phyloP scores from a whole-genome alignment of 2,888 invertebrate genomes.

The Candidula unifasciata region DNA sequence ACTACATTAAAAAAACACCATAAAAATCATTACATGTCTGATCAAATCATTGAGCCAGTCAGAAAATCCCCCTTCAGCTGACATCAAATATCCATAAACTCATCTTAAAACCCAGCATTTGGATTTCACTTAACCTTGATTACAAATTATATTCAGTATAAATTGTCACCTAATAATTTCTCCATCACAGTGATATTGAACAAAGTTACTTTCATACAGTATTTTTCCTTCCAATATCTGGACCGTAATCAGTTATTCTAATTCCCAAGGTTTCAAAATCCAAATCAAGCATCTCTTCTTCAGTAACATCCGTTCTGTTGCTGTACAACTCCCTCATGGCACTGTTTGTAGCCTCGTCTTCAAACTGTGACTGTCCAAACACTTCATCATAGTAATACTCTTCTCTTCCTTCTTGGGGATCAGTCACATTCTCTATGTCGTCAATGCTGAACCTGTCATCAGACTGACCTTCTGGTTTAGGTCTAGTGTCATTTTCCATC shows the following conservation, averaged over 20 bases:
- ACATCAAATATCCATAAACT: no score
- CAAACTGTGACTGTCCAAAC: slow-evolving; percentile 58
- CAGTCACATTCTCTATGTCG: slow-evolving; percentile 12
- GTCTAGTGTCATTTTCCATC: not conserved
- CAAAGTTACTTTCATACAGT: not conserved
- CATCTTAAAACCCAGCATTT: no score
- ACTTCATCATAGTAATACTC: slow-evolving; percentile 57
- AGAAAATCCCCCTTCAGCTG: no score
- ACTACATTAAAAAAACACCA: no score
- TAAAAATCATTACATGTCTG: no score
- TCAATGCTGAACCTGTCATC: slow-evolving; percentile 42
- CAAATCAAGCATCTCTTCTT: slow-evolving; percentile 53
- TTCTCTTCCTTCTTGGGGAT: not conserved
- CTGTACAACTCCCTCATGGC: slow-evolving; percentile 57
- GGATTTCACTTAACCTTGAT: no score
- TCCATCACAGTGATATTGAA: no score
- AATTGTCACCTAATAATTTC: no score
- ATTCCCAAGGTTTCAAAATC: slow-evolving; percentile 51
- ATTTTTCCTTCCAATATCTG: slow-evolving; percentile 6
- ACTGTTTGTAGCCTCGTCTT: slow-evolving; percentile 57
- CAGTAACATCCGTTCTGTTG: slow-evolving; percentile 27
- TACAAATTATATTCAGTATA: no score
- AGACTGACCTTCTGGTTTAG: not conserved
- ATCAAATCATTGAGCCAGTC: no score
- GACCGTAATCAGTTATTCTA: slow-evolving; percentile 29